Base-by-base conservation (phyloP, 1,140 invertebrate species). In the Orchesella cincta region DNA sequence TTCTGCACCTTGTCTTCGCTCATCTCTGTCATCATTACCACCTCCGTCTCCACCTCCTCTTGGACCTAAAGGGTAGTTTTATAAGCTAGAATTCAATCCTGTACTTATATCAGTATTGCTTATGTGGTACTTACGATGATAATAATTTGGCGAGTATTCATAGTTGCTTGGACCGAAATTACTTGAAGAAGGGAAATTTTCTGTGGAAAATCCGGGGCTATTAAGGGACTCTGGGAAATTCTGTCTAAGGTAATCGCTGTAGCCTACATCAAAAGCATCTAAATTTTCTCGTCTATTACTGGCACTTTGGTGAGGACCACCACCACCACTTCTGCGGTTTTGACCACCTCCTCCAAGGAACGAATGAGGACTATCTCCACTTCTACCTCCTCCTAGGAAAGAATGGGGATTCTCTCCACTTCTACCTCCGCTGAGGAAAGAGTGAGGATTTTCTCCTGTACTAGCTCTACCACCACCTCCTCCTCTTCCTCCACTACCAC, bases 231-330 rank as follows among this genome's bases (percentile, higher is more conserved):
- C 75, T 5, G 81, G 81, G 76, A 82, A 82, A 71, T 80, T 64
- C 75, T 76, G 36, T 34, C 78, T 78, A 1, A 82, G 54, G 39
- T 82, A 80, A 35, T 82, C 81, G 33, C 80, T 79, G 34, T 82
- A 82, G 18, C 77, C 81, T 16, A 31, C 57, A 33, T 80, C 78
- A 75, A 79, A 81, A 31, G 73, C 54, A 12, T 29, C 31, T 1
- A 51, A 51, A 29, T 3, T 35, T n/a, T 5, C 20, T 20, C 34
- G 18, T 73, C 36, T 3, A 14, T 46, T 73, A 28, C 71, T 36
- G 23, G 34, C 71, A 46, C 71, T 73, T 73, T 26, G 20, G 14
- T 73, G 35, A n/a, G 39, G 39, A 46, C 71, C 71, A 23, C 67
- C 31, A 5, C 34, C 14, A 18, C 36, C 1, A 46, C 46, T 73